Base-by-base conservation (phyloP, 2,888 invertebrate genomes). In the Pyrocoelia pectoralis region DNA sequence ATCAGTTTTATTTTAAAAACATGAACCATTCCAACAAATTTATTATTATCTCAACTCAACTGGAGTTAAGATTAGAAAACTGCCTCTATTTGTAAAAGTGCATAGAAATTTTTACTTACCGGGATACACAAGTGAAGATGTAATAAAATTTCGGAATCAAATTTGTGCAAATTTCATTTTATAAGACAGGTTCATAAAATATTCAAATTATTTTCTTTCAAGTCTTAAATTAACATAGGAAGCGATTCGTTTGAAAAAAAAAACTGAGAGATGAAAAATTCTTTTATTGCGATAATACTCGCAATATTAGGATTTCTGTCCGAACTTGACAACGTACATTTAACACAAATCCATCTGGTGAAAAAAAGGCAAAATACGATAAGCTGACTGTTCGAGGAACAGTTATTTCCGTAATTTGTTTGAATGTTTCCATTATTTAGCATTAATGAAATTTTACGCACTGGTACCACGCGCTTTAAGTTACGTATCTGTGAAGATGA, bases 121-220 rank as follows among this genome's bases (percentile, higher is more conserved):
- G n/a, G n/a, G n/a, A n/a, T n/a, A n/a, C n/a, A n/a, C 13, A 41
- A 51, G 56, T 24, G 29, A 55, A 56, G 48, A 62, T 40, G 61
- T 56, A 48, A 52, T 56, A 62, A 62, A 62, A 56, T 58, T 57
- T 58, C 51, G 29, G 56, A 61, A 56, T 49, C 49, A 49, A 55
- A 60, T 55, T 52, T 56, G 49, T 61, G 55, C 55, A 46, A 43
- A 52, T 29, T 40, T 61, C 52, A 56, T 56, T 49, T 61, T 46
- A 43, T 29, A 38, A 29, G 29, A 48, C 17, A 29, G 19, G 50
- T 33, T 19, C 40, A 38, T 57, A 50, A 57, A 50, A 57, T 49
- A 50, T 49, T 57, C 50, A 57, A 50, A 57, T 57, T 57, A 50
- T 50, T 38, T 49, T 50, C 50, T 40, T 41, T 38, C 50, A 24